Percentiles rank a stretch among this genome's conserved stretches.
Conservation (phyloP, 2,797 vertebrate species). For the Epinephelus coioides region DNA sequence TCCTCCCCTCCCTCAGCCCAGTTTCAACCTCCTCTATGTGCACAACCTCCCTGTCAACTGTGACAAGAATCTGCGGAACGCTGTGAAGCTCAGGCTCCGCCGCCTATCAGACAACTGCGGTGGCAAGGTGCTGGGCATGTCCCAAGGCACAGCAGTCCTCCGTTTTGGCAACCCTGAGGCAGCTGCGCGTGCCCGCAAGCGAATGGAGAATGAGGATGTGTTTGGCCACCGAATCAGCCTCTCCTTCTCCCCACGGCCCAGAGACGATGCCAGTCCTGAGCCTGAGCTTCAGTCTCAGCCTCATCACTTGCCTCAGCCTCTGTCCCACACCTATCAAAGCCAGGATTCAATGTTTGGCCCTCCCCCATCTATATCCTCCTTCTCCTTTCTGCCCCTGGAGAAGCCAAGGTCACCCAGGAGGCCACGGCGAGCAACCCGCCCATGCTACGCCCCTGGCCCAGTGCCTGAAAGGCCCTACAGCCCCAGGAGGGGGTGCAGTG, state of each 20-base stretch:
- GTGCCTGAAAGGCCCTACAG: constrained; percentile 89
- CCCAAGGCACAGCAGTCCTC: constrained; percentile 92
- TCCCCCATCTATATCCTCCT: constrained; percentile 65
- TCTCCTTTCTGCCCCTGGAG: constrained; percentile 86
- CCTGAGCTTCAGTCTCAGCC: constrained; percentile 71
- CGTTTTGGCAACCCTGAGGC: constrained; percentile 94
- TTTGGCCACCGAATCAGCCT: constrained; percentile 94
- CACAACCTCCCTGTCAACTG: constrained; percentile 96
- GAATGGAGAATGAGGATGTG: constrained; percentile 99
- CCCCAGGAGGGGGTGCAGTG: constrained; percentile 89
- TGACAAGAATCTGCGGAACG: constrained; percentile 89
- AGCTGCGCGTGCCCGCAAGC: constrained; percentile 93
- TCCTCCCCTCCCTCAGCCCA: constrained; percentile 90
- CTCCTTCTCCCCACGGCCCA: constrained; percentile 90
- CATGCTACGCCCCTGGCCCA: constrained; percentile 84
- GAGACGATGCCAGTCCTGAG: constrained; percentile 78
- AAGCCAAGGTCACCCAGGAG: constrained; percentile 93
- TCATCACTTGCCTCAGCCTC: constrained; percentile 64
- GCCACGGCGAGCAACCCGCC: constrained; percentile 87
- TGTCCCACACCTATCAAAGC: constrained; percentile 55
- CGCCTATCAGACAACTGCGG: constrained; percentile 98
- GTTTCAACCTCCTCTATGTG: constrained; percentile 96
- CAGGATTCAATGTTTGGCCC: constrained; percentile 59
- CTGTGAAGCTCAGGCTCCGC: constrained; percentile 92
- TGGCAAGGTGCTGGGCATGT: constrained; percentile 95